Evolutionary conservation across 1,140 invertebrate species (phyloP).

Genomic region (Mya arenaria): DNA sequence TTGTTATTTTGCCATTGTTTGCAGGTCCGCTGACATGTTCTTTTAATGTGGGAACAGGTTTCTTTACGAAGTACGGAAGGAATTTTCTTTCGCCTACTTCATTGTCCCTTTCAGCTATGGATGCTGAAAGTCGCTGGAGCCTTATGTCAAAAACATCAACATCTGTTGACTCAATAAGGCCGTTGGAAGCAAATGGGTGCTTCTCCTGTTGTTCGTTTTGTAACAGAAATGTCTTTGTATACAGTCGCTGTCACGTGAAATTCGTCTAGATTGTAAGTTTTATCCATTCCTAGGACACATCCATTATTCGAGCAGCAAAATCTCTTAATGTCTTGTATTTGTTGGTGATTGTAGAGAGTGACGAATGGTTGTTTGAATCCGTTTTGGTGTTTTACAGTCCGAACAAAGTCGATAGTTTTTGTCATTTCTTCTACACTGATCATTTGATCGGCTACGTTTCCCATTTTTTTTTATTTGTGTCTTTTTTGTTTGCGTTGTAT

Average conservation of each 20-base stretch:
- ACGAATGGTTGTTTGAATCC: neutral
- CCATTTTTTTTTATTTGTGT: neutral
- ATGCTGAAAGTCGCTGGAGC: too few relatives aligned
- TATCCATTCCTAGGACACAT: conserved; percentile 22
- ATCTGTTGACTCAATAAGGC: neutral
- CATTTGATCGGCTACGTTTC: neutral
- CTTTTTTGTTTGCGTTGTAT: neutral
- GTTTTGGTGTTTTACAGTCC: neutral
- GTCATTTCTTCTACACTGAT: neutral
- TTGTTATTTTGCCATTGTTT: neutral
- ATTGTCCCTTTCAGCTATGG: too few relatives aligned
- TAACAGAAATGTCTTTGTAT: conserved; percentile 14
- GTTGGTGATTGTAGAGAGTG: neutral
- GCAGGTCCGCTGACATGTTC: neutral
- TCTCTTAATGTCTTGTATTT: neutral
- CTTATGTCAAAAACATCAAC: too few relatives aligned
- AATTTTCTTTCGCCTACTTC: too few relatives aligned
- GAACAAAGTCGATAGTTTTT: neutral
- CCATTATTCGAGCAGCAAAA: neutral
- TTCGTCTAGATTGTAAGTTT: conserved; percentile 15
- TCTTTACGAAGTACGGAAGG: too few relatives aligned
- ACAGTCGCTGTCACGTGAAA: conserved; percentile 17
- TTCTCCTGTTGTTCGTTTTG: neutral
- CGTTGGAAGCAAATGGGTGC: conserved; percentile 26
- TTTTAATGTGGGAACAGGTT: neutral